Percentiles rank a stretch among this genome's conserved stretches.
Conservation (phyloP, 2,113 vertebrate species). For the Tiliqua scincoides region DNA sequence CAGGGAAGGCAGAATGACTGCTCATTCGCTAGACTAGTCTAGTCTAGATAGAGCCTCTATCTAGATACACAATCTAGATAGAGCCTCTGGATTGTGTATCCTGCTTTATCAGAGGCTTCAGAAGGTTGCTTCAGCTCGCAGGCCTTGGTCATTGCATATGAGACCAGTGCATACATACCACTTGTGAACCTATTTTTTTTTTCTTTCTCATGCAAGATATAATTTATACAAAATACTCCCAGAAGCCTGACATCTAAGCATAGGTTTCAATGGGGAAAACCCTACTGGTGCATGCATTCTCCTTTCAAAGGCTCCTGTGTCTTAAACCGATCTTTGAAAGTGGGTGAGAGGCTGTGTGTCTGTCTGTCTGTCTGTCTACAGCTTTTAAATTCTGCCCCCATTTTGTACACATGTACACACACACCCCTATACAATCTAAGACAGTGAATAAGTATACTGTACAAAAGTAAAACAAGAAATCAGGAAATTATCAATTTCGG, state of each 20-base stretch:
- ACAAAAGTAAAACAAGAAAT: no score
- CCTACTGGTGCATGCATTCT: not conserved
- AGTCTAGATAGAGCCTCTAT: no score
- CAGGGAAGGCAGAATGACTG: not conserved
- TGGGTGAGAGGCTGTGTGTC: not conserved
- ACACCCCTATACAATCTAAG: no score
- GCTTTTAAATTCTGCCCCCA: no score
- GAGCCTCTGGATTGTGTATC: slow-evolving; percentile 24
- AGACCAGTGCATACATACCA: not conserved
- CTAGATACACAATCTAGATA: not conserved
- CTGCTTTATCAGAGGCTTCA: not conserved
- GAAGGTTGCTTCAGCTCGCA: not conserved
- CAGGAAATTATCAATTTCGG: no score
- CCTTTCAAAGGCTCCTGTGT: not conserved
- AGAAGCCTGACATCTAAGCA: not conserved
- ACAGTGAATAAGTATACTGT: no score
- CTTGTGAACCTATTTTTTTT: not conserved
- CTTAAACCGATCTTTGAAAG: not conserved
- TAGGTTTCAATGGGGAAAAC: not conserved
- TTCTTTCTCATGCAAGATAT: not conserved
- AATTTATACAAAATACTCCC: no score
- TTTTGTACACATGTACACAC: no score
- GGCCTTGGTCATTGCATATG: not conserved
- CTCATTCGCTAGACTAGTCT: no score
- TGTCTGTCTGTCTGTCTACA: no score